phyloP scores from a whole-genome alignment of 92 coral and sea anemone species.

The Epizoanthus ramosus region DNA sequence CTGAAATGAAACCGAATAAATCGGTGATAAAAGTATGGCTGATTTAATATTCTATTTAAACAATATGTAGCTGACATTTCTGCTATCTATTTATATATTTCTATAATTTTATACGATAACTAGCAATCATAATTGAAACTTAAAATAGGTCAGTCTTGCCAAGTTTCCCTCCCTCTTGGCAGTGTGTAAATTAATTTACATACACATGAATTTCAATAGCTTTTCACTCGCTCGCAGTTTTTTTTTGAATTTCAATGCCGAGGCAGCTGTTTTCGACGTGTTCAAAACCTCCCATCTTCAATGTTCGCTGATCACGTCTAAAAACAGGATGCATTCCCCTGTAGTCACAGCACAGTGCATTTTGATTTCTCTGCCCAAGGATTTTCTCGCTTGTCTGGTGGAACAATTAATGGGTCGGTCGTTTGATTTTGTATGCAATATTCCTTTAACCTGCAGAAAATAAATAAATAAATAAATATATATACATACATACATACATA shows the following conservation, averaged over 20 bases:
- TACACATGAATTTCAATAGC: slow-evolving; percentile 30
- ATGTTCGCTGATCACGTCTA: background rate
- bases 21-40: too few relatives aligned
- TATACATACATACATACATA: too few relatives aligned
- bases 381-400: slow-evolving; percentile 97
- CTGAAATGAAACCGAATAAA: too few relatives aligned
- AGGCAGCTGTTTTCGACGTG: slow-evolving; percentile 11
- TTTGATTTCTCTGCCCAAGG: slow-evolving; percentile 99
- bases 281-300: background rate
- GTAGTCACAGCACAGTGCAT: slow-evolving; percentile 79
- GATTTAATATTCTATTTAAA: too few relatives aligned
- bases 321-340: background rate
- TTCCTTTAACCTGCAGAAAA: slow-evolving; percentile 77
- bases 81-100: too few relatives aligned
- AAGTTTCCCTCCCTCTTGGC: background rate
- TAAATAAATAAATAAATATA: background rate
- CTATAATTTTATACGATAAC: too few relatives aligned
- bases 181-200: slow-evolving; percentile 7
- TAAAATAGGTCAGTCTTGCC: background rate
- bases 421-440: slow-evolving; percentile 91
- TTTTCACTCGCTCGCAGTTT: slow-evolving; percentile 5
- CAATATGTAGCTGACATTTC: too few relatives aligned
- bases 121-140: background rate
- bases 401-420: slow-evolving; percentile 92
- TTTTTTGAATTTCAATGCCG: slow-evolving; percentile 7